These are phyloP conservation scores for Vombatus ursinus DNA, from an alignment of 2,113 vertebrate species.

Conservation along the genomic window DNA sequence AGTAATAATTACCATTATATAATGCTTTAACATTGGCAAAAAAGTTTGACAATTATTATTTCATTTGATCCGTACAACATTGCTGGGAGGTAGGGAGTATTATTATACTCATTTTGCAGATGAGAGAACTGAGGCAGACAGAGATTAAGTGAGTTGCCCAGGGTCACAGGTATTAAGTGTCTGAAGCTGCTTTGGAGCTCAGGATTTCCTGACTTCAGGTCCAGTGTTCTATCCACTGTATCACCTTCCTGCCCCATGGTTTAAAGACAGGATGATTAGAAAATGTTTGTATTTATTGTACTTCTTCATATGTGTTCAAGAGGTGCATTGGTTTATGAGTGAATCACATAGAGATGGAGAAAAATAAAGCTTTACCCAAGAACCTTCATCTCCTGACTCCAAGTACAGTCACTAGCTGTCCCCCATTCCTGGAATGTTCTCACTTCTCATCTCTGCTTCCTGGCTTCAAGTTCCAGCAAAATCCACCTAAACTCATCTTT, in stretches of 20 bases:
- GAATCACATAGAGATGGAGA: neutral
- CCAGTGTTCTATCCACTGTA: neutral
- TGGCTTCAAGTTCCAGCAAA: neutral
- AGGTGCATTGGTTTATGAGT: neutral
- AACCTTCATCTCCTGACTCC: neutral
- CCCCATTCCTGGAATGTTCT: neutral
- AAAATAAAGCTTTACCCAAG: neutral
- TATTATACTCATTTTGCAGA: neutral
- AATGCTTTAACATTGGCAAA: neutral
- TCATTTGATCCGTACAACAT: neutral
- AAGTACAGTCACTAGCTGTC: neutral
- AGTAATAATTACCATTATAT: neutral
- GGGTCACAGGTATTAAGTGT: neutral
- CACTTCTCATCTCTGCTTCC: neutral
- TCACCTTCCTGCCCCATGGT: neutral
- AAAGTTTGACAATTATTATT: neutral
- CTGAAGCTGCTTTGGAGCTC: neutral
- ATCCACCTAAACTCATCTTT: neutral
- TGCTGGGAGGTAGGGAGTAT: neutral
- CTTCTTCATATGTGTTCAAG: neutral
- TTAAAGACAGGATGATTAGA: neutral
- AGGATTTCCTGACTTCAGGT: neutral
- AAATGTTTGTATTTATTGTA: neutral
- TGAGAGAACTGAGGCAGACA: neutral
- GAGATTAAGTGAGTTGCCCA: neutral